phyloP scores from a whole-genome alignment of 2,888 invertebrate genomes.

The Perdita meconis region DNA sequence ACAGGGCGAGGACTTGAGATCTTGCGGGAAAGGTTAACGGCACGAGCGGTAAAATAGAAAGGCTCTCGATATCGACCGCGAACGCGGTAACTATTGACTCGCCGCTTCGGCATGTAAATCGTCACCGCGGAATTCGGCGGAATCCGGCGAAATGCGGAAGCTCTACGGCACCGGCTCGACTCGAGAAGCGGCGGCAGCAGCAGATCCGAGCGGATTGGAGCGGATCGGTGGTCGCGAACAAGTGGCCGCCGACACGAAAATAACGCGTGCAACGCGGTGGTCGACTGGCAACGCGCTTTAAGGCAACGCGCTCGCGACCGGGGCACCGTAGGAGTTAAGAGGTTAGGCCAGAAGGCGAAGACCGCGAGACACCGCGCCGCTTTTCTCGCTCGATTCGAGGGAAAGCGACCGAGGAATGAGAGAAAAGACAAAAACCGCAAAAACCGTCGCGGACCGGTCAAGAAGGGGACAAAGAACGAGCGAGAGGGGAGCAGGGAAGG shows the following conservation, averaged over 20 bases:
- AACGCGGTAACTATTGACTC: slow-evolving; percentile 7
- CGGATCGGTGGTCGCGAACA: slow-evolving; percentile 58
- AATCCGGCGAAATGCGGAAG: background rate
- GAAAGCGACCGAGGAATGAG: background rate
- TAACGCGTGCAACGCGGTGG: slow-evolving; percentile 52
- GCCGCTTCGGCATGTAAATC: slow-evolving; percentile 2
- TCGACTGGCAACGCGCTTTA: slow-evolving; percentile 33
- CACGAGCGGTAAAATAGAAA: slow-evolving; percentile 16
- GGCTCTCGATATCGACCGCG: slow-evolving; percentile 34
- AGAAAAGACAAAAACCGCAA: background rate
- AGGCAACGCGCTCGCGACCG: slow-evolving; percentile 34
- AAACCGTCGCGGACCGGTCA: background rate
- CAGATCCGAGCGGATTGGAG: too few relatives aligned
- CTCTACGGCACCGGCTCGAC: too few relatives aligned
- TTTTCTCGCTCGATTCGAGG: slow-evolving; percentile 5
- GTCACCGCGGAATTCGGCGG: background rate
- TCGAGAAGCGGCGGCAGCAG: too few relatives aligned
- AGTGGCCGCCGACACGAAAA: slow-evolving; percentile 56
- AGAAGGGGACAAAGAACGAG: background rate
- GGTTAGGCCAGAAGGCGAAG: slow-evolving; percentile 24
- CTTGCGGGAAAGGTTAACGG: slow-evolving; percentile 22
- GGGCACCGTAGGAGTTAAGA: slow-evolving; percentile 35
- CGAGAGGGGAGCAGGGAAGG: background rate
- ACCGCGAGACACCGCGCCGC: too few relatives aligned
- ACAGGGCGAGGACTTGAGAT: background rate